phyloP scores from a whole-genome alignment of 2,888 invertebrate genomes.

The Exocentrus adspersus region DNA sequence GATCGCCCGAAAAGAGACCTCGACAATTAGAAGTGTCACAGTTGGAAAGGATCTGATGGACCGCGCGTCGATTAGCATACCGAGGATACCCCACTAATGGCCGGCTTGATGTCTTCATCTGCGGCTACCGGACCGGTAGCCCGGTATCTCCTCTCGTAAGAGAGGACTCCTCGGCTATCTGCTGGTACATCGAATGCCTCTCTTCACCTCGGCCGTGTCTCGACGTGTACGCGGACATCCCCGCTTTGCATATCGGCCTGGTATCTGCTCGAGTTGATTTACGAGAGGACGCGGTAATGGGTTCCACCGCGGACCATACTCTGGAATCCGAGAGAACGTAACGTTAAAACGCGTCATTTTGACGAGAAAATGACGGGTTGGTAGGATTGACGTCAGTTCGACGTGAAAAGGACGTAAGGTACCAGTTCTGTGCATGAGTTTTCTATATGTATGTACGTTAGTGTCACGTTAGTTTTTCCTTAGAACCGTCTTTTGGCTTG shows the following conservation, averaged over 20 bases:
- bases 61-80: constrained; percentile 53
- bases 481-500: too few species aligned
- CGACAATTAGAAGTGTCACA: constrained; percentile 48
- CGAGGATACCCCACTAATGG: constrained; percentile 51
- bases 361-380: too few species aligned
- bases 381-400: too few species aligned
- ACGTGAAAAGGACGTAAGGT: too few species aligned
- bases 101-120: constrained; percentile 56
- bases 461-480: too few species aligned
- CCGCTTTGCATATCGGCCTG: constrained; percentile 53
- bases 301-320: too few species aligned
- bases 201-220: constrained; percentile 50
- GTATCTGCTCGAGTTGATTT: constrained; percentile 43
- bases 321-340: too few species aligned
- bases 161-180: constrained; percentile 45
- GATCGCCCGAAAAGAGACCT: constrained; percentile 32
- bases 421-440: too few species aligned
- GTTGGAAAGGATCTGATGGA: constrained; percentile 42
- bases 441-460: too few species aligned
- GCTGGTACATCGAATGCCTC: constrained; percentile 57
- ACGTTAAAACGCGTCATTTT: too few species aligned
- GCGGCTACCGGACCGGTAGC: constrained; percentile 59
- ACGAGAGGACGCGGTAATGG: constrained; percentile 17
- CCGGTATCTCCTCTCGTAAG: constrained; percentile 48
- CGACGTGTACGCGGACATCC: constrained; percentile 52